Evolutionary conservation across 1,140 invertebrate species (phyloP).

Genomic region (Portunus trituberculatus): DNA sequence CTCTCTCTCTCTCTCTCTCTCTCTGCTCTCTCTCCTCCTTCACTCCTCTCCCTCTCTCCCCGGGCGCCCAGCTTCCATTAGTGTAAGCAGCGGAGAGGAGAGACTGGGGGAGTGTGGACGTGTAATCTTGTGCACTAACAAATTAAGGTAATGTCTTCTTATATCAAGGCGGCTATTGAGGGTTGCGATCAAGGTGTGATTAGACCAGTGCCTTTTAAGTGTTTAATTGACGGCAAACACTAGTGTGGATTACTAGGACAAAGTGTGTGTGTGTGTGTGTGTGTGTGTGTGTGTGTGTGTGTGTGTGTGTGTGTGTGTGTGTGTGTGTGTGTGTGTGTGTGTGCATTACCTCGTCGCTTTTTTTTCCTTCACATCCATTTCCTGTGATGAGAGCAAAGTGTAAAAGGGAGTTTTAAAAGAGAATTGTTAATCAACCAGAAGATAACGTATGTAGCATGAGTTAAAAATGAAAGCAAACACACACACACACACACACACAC

Average conservation of each 20-base stretch:
- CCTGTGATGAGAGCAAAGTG: background rate
- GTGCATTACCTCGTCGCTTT: too few relatives aligned
- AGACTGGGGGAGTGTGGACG: background rate
- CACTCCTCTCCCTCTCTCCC: background rate
- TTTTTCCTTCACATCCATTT: background rate
- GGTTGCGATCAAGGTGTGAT: conserved; percentile 49
- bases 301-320: too few relatives aligned
- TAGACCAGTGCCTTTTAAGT: conserved; percentile 42
- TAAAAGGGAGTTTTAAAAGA: conserved; percentile 15
- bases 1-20: conserved; percentile 42
- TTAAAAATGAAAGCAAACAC: background rate
- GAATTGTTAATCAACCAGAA: conserved; percentile 14
- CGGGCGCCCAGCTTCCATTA: conserved; percentile 34
- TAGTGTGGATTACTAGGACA: conserved; percentile 31
- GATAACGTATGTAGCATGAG: background rate
- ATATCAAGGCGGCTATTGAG: conserved; percentile 55
- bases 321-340: background rate
- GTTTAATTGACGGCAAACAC: conserved; percentile 46
- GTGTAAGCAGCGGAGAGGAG: conserved; percentile 42
- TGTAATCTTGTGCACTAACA: conserved; percentile 44
- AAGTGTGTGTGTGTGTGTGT: conserved; percentile 26
- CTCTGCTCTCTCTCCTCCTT: background rate
- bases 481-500: background rate
- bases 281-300: too few relatives aligned
- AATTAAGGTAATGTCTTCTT: conserved; percentile 60